Conservation (phyloP, 92 coral and sea anemone species). For the Palythoa caribaeorum region DNA sequence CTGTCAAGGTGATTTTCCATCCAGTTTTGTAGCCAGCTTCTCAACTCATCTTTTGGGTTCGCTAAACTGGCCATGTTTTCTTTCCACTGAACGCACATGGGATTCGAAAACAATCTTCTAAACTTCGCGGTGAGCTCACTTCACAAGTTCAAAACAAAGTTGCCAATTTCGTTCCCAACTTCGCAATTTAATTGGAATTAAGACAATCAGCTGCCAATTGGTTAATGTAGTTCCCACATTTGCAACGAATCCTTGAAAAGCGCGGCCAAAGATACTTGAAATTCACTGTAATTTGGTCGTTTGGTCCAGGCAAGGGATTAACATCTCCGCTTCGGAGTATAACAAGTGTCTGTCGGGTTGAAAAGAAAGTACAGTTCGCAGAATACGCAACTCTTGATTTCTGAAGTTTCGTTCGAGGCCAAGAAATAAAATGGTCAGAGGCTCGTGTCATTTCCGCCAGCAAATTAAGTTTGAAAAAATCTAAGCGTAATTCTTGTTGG, state of each 20-base stretch:
- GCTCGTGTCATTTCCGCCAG: too few species aligned
- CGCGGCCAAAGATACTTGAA: not conserved
- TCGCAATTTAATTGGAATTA: not conserved
- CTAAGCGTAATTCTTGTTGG: too few species aligned
- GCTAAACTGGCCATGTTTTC: not conserved
- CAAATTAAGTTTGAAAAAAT: too few species aligned
- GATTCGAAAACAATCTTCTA: too few species aligned
- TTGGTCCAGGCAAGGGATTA: too few species aligned
- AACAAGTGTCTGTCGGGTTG: too few species aligned
- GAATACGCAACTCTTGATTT: too few species aligned
- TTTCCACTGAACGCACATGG: not conserved
- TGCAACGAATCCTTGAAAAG: not conserved
- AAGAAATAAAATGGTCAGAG: too few species aligned
- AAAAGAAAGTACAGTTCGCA: too few species aligned
- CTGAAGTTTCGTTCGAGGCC: too few species aligned
- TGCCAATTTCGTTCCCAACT: too few species aligned
- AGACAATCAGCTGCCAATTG: not conserved
- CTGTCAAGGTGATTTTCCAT: conserved; percentile 24
- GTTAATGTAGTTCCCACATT: not conserved
- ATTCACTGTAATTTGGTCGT: not conserved
- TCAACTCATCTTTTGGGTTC: conserved; percentile 18
- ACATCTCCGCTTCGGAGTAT: too few species aligned
- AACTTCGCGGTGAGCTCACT: not conserved
- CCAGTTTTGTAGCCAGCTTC: conserved; percentile 23
- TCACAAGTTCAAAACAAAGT: conserved; percentile 1